Evolutionary conservation across 2,888 invertebrate species (phyloP).

Genomic region (Tiliacea aurago): DNA sequence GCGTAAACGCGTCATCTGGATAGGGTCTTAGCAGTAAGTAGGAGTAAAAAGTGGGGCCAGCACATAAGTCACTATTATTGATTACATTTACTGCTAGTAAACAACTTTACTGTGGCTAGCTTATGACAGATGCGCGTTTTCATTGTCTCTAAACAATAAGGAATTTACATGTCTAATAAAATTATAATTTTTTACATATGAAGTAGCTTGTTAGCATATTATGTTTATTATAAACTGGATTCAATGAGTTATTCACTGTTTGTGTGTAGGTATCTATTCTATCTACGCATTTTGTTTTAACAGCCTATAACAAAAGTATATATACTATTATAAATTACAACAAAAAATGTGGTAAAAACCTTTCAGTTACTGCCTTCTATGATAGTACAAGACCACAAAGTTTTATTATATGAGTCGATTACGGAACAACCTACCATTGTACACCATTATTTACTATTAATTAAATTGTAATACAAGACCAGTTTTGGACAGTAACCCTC

Average conservation of each 20-base stretch:
- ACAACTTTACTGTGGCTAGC: constrained; percentile 82
- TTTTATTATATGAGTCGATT: background rate
- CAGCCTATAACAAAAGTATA: background rate
- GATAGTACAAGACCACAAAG: background rate
- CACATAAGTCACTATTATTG: constrained; percentile 86
- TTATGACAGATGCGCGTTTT: constrained; percentile 75
- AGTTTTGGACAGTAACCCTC: background rate
- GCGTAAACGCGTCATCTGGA: constrained; percentile 38
- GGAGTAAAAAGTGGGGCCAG: constrained; percentile 81
- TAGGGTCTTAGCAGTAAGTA: constrained; percentile 66
- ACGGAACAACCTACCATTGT: background rate
- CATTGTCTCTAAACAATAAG: constrained; percentile 64
- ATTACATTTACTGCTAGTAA: constrained; percentile 87
- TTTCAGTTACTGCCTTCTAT: background rate
- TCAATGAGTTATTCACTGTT: constrained; percentile 4
- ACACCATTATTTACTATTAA: background rate
- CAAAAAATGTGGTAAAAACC: background rate
- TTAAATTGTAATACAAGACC: no score
- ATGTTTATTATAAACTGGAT: background rate
- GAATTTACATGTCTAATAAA: background rate
- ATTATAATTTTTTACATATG: constrained; percentile 6
- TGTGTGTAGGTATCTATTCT: background rate
- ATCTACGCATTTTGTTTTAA: background rate
- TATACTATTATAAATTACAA: background rate
- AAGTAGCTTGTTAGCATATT: background rate